Evolutionary conservation across 2,113 vertebrate genomes (phyloP), one percentile per base, ranked within the genome.

Genomic region (Hipposideros armiger): DNA sequence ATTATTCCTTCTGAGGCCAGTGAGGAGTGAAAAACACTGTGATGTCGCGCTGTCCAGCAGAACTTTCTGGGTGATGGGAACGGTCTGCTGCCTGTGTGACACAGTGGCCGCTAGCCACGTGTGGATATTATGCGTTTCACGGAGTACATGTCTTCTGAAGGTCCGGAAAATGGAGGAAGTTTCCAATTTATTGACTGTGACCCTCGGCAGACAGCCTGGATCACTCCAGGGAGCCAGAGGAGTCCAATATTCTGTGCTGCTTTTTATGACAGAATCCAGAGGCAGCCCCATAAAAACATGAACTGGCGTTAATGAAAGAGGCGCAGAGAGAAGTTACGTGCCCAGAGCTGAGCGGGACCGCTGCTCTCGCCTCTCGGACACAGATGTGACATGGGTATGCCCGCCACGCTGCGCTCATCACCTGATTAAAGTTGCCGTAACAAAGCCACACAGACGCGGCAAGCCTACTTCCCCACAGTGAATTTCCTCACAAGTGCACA

Each of bases 331-430:
- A 9, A 4, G 40, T 2, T 4, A 11, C 0, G 4, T 3, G 0
- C 0, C 19, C 69, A n/a, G 5, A 5, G 20, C 28, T 5, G 47
- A 6, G 9, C 13, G 0, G 2, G 28, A 14, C 0, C 11, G 1
- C 0, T 2, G 30, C 3, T 16, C 88, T 78, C 26, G 26, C 85
- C 22, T 7, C 42, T 47, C 19, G 5, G 72, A 24, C 32, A 1
- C 0, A 0, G 28, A 32, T 1, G 7, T 6, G 14, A 2, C 42
- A 2, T 0, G 17, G 1, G 5, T 0, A 2, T 30, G 14, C 24
- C 7, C 0, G 20, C 13, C 11, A 9, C 7, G 5, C 30, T 1
- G 17, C 0, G 0, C 69, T 40, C 24, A 1, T 2, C 3, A 15
- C 16, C 77, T 30, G 19, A 47, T 26, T 13, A 28, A 52, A 77